These are phyloP conservation scores for Cheiracanthium punctorium DNA, from an alignment of 2,888 invertebrate species.

Conservation along the genomic window DNA sequence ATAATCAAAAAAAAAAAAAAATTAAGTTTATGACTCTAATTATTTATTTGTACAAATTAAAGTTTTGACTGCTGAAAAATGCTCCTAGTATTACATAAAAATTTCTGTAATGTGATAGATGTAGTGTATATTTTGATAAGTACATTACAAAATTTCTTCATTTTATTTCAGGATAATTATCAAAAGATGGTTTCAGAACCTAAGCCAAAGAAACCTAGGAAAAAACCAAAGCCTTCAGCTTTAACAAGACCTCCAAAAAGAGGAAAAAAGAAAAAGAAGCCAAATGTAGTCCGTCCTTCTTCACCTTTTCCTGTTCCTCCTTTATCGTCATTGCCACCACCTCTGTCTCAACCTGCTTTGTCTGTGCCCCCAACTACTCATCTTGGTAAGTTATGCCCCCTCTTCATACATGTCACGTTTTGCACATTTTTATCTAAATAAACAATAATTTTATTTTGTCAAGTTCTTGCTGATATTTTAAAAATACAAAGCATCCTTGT, in stretches of 20 bases:
- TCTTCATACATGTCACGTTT: too few species aligned
- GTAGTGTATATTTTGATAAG: too few species aligned
- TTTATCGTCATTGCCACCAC: conserved; percentile 24
- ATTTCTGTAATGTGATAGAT: too few species aligned
- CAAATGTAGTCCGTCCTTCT: conserved; percentile 77
- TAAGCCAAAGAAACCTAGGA: conserved; percentile 83
- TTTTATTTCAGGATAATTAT: conserved; percentile 83
- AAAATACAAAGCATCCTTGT: too few species aligned
- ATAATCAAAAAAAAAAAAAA: background rate
- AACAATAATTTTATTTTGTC: too few species aligned
- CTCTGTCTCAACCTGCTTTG: background rate
- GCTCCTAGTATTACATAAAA: too few species aligned
- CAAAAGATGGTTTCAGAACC: conserved; percentile 85
- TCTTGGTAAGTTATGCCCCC: background rate
- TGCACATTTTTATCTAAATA: too few species aligned
- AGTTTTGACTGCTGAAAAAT: too few species aligned
- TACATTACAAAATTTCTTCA: background rate
- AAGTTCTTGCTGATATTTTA: too few species aligned
- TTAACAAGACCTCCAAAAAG: conserved; percentile 77
- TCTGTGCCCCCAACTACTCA: background rate
- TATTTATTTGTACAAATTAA: too few species aligned
- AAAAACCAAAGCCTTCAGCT: conserved; percentile 77
- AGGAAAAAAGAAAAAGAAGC: conserved; percentile 81
- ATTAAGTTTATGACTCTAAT: background rate
- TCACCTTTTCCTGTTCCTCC: conserved; percentile 72